Base-by-base conservation (phyloP, 2,113 vertebrate genomes). In the Anser cygnoides region DNA sequence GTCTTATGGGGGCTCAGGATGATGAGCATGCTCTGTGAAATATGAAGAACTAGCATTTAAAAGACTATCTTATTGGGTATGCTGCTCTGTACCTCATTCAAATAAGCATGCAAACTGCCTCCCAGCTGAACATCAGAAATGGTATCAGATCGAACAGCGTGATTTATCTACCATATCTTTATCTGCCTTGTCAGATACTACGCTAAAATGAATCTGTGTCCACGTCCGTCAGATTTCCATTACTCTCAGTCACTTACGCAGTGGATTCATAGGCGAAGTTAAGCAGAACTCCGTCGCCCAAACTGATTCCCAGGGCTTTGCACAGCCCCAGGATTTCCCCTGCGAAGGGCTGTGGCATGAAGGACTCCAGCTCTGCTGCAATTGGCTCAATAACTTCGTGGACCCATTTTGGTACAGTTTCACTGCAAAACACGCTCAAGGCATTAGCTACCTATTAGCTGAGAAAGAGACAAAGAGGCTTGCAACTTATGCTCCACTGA, bases 191-290 rank as follows among this genome's bases (percentile, higher is more conserved):
- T 3, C 4, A 16, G 2, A 1, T 13, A 0, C 14, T 0, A 15
- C 37, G 5, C 55, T 8, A 5, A 2, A 31, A 9, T 0, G 1
- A 26, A 19, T 3, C 66, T 3, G 2, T 11, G 2, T 15, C 43
- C 3, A 0, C 11, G n/a, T 10, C n/a, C 1, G 57, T 7, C 26
- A 3, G 9, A 10, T 10, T 19, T 19, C 11, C 0, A 16, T 46
- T 13, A 65, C 62, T 20, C 54, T 26, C 35, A 3, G 21, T 3
- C 50, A 99, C 99, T 96, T 97, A 99, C 99, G 98, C 99, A 0
- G 98, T 97, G 23, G 98, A 95, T 97, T 99, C 99, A 33, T 99
- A 99, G 92, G 98, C 98, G 31, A 99, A 98, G 97, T 99, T 99
- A 22, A 99, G 95, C 8, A 99, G 87, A 35, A 99, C 33, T 37